Evolutionary conservation across 2,888 invertebrate species (phyloP).

Genomic region (Drosophila kambysellisi): DNA sequence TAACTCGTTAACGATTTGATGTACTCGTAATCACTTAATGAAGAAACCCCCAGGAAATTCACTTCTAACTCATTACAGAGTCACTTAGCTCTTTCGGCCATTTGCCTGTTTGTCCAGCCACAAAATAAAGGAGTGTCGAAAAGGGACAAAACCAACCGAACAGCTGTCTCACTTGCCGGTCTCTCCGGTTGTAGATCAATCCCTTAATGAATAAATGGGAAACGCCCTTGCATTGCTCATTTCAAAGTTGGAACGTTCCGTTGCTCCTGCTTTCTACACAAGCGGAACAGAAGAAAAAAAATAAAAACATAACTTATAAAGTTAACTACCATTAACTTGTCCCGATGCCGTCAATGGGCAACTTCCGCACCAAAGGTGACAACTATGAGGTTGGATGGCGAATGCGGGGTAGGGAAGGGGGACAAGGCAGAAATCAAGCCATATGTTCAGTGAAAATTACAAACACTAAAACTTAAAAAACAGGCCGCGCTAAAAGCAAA

Average conservation of each 20-base stretch:
- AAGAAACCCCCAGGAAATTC: constrained; percentile 13
- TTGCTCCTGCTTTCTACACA: constrained; percentile 5
- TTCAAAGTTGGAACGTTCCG: constrained; percentile 9
- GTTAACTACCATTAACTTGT: constrained; percentile 75
- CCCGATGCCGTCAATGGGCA: constrained; percentile 60
- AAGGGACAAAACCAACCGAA: constrained; percentile 57
- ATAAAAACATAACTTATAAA: constrained; percentile 69
- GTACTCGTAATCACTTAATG: constrained; percentile 53
- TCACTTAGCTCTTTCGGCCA: constrained; percentile 38
- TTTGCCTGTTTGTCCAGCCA: constrained; percentile 25
- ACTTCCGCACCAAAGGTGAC: constrained; percentile 76
- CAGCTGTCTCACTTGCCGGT: constrained; percentile 54
- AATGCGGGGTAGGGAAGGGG: not conserved
- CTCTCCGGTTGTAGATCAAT: constrained; percentile 46
- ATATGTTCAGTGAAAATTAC: constrained; percentile 76
- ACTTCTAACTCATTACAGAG: constrained; percentile 27
- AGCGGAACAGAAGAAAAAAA: not conserved
- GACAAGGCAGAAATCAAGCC: constrained; percentile 57
- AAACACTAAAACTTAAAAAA: constrained; percentile 74
- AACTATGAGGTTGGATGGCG: constrained; percentile 44
- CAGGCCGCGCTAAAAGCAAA: constrained; percentile 81
- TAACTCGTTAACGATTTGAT: constrained; percentile 49
- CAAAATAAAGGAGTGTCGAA: constrained; percentile 64
- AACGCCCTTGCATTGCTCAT: constrained; percentile 54
- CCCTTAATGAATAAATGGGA: constrained; percentile 39